These are phyloP conservation scores for Caradrina kadenii DNA, from an alignment of 2,888 invertebrate species.

Conservation along the genomic window DNA sequence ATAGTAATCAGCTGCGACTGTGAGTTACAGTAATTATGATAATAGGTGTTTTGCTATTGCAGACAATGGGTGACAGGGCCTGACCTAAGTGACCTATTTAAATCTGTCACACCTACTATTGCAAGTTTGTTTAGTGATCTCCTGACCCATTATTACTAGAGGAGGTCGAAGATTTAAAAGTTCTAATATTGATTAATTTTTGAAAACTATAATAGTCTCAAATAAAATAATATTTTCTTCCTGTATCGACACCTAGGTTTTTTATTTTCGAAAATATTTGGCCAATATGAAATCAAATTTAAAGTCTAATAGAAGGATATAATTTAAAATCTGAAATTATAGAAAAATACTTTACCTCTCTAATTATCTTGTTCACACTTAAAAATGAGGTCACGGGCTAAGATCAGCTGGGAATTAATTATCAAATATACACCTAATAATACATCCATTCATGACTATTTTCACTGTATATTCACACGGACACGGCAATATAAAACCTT, in stretches of 20 bases:
- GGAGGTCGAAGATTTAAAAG: not conserved
- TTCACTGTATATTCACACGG: slow-evolving; percentile 44
- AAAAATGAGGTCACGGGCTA: slow-evolving; percentile 19
- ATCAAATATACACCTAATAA: slow-evolving; percentile 49
- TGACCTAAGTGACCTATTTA: slow-evolving; percentile 56
- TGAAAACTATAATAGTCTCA: not conserved
- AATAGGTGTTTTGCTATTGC: slow-evolving; percentile 13
- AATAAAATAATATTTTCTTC: not conserved
- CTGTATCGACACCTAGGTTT: not conserved
- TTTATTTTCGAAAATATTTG: slow-evolving; percentile 6
- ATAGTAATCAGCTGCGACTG: slow-evolving; percentile 6
- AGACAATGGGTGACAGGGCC: slow-evolving; percentile 12
- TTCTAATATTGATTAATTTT: not conserved
- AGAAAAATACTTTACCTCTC: slow-evolving; percentile 63
- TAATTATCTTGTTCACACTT: slow-evolving; percentile 26
- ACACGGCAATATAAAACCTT: slow-evolving; percentile 47
- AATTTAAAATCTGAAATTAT: slow-evolving; percentile 46
- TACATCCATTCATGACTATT: slow-evolving; percentile 46
- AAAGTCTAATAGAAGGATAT: not conserved
- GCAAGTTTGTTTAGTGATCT: slow-evolving; percentile 18
- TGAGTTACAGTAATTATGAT: slow-evolving; percentile 1
- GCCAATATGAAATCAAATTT: slow-evolving; percentile 1
- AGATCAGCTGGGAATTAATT: slow-evolving; percentile 62
- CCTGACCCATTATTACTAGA: slow-evolving; percentile 1
- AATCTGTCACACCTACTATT: slow-evolving; percentile 49